Percentiles rank a stretch among this genome's conserved stretches.
phyloP scores from a whole-genome alignment of 1,140 invertebrate species.

The Eriocheir sinensis region DNA sequence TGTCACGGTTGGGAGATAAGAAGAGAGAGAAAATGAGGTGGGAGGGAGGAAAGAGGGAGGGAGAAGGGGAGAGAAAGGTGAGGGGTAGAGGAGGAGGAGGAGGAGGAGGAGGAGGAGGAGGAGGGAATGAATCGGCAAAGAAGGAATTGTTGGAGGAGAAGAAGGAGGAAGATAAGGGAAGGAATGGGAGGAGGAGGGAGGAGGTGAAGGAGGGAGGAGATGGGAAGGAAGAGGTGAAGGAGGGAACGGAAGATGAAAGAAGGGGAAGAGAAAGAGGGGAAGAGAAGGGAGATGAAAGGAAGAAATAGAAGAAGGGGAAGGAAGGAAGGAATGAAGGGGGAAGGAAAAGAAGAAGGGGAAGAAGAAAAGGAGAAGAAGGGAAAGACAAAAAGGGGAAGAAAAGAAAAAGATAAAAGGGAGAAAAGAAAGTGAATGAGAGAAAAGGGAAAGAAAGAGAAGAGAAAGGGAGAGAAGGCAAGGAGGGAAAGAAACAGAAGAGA shows the following conservation, averaged over 20 bases:
- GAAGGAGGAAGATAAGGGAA: too few species aligned
- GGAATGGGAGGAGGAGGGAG: too few species aligned
- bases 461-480: neutral
- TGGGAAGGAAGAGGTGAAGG: neutral
- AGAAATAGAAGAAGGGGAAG: neutral
- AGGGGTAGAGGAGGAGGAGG: neutral
- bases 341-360: neutral
- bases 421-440: neutral
- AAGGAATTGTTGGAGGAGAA: too few species aligned
- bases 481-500: neutral
- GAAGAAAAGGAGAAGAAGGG: neutral
- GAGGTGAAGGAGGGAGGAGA: neutral
- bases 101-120: too few species aligned
- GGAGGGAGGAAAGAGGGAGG: constrained; percentile 2
- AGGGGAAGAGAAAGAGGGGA: neutral
- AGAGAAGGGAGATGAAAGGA: neutral
- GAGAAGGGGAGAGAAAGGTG: neutral
- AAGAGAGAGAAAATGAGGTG: neutral
- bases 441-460: neutral
- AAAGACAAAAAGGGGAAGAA: neutral
- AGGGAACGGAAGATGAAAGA: neutral
- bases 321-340: neutral
- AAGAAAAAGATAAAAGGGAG: neutral
- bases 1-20: too few species aligned
- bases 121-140: too few species aligned